Evolutionary conservation across 2,888 invertebrate species (phyloP), one percentile per base, ranked within the genome.

Genomic region (Euplexia lucipara): DNA sequence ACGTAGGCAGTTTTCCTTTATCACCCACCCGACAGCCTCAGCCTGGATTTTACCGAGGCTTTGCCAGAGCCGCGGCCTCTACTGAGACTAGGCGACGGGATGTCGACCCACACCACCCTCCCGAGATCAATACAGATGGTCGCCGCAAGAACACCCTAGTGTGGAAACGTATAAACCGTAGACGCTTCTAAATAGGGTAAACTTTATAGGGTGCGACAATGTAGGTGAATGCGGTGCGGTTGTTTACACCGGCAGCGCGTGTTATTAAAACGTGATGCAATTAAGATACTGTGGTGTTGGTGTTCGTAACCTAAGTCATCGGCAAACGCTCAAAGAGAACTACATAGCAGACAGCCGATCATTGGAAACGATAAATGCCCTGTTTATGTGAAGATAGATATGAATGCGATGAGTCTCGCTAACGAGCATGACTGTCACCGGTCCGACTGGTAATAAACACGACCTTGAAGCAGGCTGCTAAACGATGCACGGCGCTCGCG

Each of bases 61-160:
- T 87, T 90, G 91, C 89, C 89, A 90, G 87, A 87, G 88, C 90
- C 90, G 85, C 83, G 89, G 87, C 68, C 89, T 86, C 88, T 86
- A 87, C 88, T 86, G 90, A 90, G 88, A 88, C 90, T 84, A 87
- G 91, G 91, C 92, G 92, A 90, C 91, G 93, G 93, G 93, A 92
- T 90, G 92, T 83, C 93, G 90, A 89, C 93, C 92, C 94, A 90
- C 92, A 88, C 92, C 92, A 90, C 93, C 93, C 94, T 89, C 92
- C 90, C 91, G 88, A 87, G 94, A 94, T 95, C 95, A 91, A 95
- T 95, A 94, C 91, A 87, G 94, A 92, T 94, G 94, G 93, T 94
- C 84, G 91, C 91, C 92, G 88, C 89, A 91, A 91, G 91, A 91
- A 92, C 90, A 88, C 90, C 90, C 90, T 90, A 76, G 85, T 84